A percentile compares a stretch with the other conserved stretches of the same genome.
These are phyloP conservation scores for Rhynchophorus ferrugineus DNA, from an alignment of 1,140 invertebrate genomes.

Conservation along the genomic window DNA sequence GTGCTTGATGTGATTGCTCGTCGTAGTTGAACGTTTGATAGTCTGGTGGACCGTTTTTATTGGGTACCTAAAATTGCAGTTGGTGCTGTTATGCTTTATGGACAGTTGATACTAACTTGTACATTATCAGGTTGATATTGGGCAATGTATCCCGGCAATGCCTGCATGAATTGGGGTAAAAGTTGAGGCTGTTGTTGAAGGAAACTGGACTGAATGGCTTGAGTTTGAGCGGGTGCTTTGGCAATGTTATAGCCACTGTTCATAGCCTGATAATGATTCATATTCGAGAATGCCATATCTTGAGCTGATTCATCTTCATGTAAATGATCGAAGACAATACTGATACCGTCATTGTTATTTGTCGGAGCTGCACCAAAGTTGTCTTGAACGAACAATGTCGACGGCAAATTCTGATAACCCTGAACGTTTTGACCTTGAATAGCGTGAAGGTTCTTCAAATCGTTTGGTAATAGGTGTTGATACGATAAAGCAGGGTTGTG, in stretches of 20 bases:
- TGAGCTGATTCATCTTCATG: neutral
- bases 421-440: neutral
- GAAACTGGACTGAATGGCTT: slow-evolving; percentile 12
- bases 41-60: slow-evolving; percentile 22
- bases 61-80: slow-evolving; percentile 6
- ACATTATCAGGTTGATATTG: slow-evolving; percentile 8
- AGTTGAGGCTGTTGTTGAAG: slow-evolving; percentile 9
- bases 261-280: slow-evolving; percentile 5
- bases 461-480: neutral
- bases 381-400: neutral
- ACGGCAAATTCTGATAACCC: slow-evolving; percentile 2
- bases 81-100: no score
- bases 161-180: slow-evolving; percentile 4
- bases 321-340: slow-evolving; percentile 3
- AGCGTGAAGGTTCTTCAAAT: neutral
- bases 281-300: slow-evolving; percentile 13
- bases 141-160: neutral
- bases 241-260: neutral
- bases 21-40: slow-evolving; percentile 30
- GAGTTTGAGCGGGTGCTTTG: slow-evolving; percentile 3
- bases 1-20: slow-evolving; percentile 24
- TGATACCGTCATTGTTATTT: slow-evolving; percentile 9
- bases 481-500: neutral
- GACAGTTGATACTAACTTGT: no score
- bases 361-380: slow-evolving; percentile 4